Percentiles rank a stretch among this genome's conserved stretches.
Conservation (phyloP, 92 coral and sea anemone species). For the Desmophyllum pertusum region DNA sequence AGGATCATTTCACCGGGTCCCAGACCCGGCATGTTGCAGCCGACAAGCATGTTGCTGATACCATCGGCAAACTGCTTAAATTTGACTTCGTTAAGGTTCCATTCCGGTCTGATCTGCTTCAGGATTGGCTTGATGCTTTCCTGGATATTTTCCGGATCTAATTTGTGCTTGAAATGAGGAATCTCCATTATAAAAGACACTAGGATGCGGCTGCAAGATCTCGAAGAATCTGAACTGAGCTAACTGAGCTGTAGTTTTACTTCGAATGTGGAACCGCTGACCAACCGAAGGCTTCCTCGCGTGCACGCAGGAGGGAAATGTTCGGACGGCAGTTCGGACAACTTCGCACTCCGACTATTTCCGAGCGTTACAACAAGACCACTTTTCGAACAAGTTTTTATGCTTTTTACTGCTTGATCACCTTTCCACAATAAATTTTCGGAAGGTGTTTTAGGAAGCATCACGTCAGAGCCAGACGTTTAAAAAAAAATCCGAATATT, state of each 20-base stretch:
- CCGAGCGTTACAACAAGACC: too few species aligned
- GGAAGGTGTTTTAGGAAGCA: too few species aligned
- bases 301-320: not conserved
- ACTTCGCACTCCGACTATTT: too few species aligned
- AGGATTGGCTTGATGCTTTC: slow-evolving; percentile 74
- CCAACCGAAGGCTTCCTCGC: not conserved
- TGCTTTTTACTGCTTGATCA: too few species aligned
- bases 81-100: slow-evolving; percentile 68
- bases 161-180: slow-evolving; percentile 71
- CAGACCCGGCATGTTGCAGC: slow-evolving; percentile 68
- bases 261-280: not conserved
- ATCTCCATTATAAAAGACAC: slow-evolving; percentile 43
- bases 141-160: slow-evolving; percentile 73
- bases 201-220: not conserved
- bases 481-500: too few species aligned
- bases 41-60: slow-evolving; percentile 93
- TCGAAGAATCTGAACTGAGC: not conserved
- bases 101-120: slow-evolving; percentile 68
- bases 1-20: slow-evolving; percentile 72
- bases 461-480: too few species aligned
- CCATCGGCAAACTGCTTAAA: slow-evolving; percentile 87
- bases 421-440: too few species aligned
- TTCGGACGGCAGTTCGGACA: too few species aligned
- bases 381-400: too few species aligned
- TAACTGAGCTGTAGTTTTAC: not conserved